These are phyloP conservation scores for Babylonia areolata DNA, from an alignment of 1,140 invertebrate genomes.

Conservation along the genomic window DNA sequence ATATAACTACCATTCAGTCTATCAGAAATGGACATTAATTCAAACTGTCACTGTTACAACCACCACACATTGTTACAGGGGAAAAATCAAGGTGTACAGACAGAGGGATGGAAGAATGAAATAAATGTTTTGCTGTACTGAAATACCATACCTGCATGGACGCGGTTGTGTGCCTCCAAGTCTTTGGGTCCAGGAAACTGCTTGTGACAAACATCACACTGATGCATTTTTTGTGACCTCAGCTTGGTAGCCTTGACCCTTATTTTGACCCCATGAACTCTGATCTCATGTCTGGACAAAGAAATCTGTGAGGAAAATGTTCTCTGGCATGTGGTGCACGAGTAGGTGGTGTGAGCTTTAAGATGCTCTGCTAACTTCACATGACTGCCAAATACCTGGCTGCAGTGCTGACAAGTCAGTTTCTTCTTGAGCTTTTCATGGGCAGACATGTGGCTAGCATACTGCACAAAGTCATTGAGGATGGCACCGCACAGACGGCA, in stretches of 20 bases:
- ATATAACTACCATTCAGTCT: too few relatives aligned
- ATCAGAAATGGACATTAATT: too few relatives aligned
- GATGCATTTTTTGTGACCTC: not conserved
- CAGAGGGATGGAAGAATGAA: too few relatives aligned
- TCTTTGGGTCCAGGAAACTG: constrained; percentile 11
- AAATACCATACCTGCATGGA: constrained; percentile 21
- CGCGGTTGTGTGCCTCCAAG: constrained; percentile 2
- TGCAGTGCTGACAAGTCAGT: constrained; percentile 61
- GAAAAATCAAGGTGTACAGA: too few relatives aligned
- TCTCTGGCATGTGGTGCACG: not conserved
- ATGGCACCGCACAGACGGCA: constrained; percentile 67
- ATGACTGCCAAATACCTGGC: constrained; percentile 48
- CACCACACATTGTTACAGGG: too few relatives aligned
- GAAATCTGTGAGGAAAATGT: not conserved
- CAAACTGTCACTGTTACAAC: too few relatives aligned
- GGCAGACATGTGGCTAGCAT: constrained; percentile 53
- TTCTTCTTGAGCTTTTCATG: constrained; percentile 54
- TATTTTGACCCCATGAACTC: not conserved
- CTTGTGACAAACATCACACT: constrained; percentile 25
- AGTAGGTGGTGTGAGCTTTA: not conserved
- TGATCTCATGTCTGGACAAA: constrained; percentile 13
- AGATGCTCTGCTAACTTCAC: constrained; percentile 60
- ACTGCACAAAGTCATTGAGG: constrained; percentile 48
- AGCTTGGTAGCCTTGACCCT: not conserved
- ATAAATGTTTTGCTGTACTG: not conserved